These are phyloP conservation scores for Cyclina sinensis DNA, from an alignment of 1,140 invertebrate genomes.

Conservation along the genomic window DNA sequence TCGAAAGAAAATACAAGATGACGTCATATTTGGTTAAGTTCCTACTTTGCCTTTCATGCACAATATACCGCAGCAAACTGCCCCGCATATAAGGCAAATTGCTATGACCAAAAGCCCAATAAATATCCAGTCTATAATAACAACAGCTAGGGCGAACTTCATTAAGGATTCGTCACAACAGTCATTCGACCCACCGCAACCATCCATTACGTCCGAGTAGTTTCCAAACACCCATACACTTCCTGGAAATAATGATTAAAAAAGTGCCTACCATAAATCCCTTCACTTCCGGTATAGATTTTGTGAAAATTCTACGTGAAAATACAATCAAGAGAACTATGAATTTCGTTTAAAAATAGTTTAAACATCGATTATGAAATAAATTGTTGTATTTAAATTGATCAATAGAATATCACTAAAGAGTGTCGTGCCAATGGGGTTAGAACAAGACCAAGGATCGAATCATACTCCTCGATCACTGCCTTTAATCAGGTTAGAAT, in stretches of 20 bases:
- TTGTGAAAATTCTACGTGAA: no score
- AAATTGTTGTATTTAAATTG: neutral
- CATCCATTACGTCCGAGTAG: slow-evolving; percentile 31
- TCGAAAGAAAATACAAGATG: no score
- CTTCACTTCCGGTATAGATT: neutral
- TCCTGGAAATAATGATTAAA: slow-evolving; percentile 7
- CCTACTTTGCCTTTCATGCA: neutral
- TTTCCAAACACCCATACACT: slow-evolving; percentile 46
- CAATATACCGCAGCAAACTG: neutral
- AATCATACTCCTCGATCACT: no score
- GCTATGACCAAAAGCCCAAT: neutral
- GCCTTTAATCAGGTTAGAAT: no score
- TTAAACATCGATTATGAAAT: neutral
- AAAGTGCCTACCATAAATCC: neutral
- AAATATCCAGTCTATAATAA: slow-evolving; percentile 43
- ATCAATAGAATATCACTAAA: no score
- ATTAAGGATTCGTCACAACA: slow-evolving; percentile 9
- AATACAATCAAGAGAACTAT: no score
- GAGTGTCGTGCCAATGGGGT: no score
- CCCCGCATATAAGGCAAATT: neutral
- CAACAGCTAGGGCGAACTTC: slow-evolving; percentile 16
- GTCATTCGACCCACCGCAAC: slow-evolving; percentile 4
- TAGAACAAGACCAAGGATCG: no score
- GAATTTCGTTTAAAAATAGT: no score
- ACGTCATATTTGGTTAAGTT: no score